A percentile compares a stretch with the other conserved stretches of the same genome.
Evolutionary conservation across 23 tunicate species (phyloP).

Genomic region (Botrylloides violaceus): DNA sequence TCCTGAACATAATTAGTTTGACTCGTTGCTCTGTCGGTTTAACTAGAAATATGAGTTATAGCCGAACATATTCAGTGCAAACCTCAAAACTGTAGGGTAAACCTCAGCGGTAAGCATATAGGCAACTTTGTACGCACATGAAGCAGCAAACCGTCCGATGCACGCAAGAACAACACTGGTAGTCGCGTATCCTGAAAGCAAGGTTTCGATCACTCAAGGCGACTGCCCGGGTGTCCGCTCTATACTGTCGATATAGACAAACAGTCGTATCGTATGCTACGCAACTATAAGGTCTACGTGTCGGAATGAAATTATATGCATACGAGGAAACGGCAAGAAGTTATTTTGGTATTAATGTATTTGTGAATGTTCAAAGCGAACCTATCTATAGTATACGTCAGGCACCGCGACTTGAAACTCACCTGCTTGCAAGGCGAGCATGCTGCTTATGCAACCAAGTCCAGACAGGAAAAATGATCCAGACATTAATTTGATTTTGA

Average conservation of each 20-base stretch:
- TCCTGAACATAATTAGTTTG: conserved; percentile 11
- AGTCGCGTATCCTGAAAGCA: not conserved
- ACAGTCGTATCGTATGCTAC: too few species aligned
- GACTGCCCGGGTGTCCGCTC: not conserved
- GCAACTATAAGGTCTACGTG: too few species aligned
- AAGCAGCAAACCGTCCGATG: conserved; percentile 23
- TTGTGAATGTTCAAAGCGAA: too few species aligned
- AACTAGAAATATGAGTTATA: not conserved
- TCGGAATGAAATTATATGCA: too few species aligned
- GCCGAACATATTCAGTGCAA: too few species aligned
- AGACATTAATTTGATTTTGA: not conserved
- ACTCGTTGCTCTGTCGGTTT: not conserved
- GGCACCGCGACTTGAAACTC: conserved; percentile 1
- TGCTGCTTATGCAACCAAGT: conserved; percentile 8
- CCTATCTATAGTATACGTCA: too few species aligned
- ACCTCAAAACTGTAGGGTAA: conserved; percentile 67
- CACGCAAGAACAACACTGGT: conserved; percentile 15
- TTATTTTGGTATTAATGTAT: too few species aligned
- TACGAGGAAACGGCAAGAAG: too few species aligned
- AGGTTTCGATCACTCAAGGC: not conserved
- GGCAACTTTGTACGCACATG: conserved; percentile 14
- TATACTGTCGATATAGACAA: not conserved
- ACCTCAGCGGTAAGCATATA: conserved; percentile 38
- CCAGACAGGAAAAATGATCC: conserved; percentile 2
- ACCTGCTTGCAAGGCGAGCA: not conserved